Evolutionary conservation across 30 jellyfish, hydroid and myxozoan genomes (phyloP).

Genomic region (Aurelia sp.): DNA sequence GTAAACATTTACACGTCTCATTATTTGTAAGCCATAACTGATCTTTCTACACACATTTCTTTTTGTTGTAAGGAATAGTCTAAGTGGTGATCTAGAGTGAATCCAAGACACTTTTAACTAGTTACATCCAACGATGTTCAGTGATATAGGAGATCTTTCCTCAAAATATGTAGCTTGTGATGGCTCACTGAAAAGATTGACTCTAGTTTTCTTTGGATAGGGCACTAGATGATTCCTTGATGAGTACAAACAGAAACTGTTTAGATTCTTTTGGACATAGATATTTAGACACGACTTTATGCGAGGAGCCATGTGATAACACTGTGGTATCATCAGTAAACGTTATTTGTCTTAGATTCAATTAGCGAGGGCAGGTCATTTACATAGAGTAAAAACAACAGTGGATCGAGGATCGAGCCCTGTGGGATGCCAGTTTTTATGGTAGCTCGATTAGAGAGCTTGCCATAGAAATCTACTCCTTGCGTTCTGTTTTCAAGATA

Average conservation of each 20-base stretch:
- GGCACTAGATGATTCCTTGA: background rate
- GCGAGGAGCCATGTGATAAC: constrained; percentile 43
- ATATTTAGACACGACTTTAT: background rate
- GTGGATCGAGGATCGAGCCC: background rate
- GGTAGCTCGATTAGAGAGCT: background rate
- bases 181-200: background rate
- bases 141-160: background rate
- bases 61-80: background rate
- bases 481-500: constrained; percentile 19
- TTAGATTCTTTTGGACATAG: constrained; percentile 5
- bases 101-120: constrained; percentile 1
- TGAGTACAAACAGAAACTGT: background rate
- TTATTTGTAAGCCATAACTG: background rate
- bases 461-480: background rate
- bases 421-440: background rate
- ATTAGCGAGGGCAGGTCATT: constrained; percentile 21
- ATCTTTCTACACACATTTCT: constrained; percentile 4
- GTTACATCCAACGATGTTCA: background rate
- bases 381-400: background rate
- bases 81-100: background rate
- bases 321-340: constrained; percentile 54
- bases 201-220: background rate
- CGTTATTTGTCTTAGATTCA: constrained; percentile 36
- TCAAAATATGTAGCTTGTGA: background rate
- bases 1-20: constrained; percentile 7